Percentiles rank a stretch among this genome's conserved stretches.
phyloP scores from a whole-genome alignment of 2,113 vertebrate species.

The Coturnix japonica region DNA sequence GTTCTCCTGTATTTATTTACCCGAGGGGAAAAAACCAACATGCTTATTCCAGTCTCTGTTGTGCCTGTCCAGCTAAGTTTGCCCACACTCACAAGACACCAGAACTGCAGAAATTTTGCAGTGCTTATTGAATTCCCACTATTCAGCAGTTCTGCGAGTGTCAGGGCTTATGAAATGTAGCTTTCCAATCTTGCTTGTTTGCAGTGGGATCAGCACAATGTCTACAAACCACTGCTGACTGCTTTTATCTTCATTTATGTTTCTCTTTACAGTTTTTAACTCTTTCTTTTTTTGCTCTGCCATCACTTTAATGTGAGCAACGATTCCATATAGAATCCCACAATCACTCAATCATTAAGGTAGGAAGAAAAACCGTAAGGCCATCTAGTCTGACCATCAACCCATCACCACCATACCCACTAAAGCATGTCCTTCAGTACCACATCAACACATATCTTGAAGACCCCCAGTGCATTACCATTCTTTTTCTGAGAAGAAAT shows the following conservation, averaged over 20 bases:
- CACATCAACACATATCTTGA: too few relatives aligned
- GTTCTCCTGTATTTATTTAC: neutral
- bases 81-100: constrained; percentile 31
- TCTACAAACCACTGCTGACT: neutral
- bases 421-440: too few relatives aligned
- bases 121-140: constrained; percentile 24
- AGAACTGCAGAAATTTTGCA: constrained; percentile 53
- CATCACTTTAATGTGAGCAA: neutral
- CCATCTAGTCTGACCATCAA: too few relatives aligned
- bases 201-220: neutral
- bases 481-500: too few relatives aligned
- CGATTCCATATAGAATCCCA: neutral
- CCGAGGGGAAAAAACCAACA: rapidly evolving
- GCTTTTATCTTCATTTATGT: neutral
- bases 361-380: too few relatives aligned
- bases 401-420: too few relatives aligned
- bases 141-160: constrained; percentile 48
- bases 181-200: neutral
- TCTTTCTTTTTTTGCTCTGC: neutral
- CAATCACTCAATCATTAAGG: too few relatives aligned
- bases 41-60: neutral
- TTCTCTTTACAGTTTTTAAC: neutral
- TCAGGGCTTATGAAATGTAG: neutral
- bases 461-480: too few relatives aligned
- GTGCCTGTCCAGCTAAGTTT: neutral